Evolutionary conservation across 2,888 invertebrate species (phyloP).

Genomic region (Melanophora roralis): DNA sequence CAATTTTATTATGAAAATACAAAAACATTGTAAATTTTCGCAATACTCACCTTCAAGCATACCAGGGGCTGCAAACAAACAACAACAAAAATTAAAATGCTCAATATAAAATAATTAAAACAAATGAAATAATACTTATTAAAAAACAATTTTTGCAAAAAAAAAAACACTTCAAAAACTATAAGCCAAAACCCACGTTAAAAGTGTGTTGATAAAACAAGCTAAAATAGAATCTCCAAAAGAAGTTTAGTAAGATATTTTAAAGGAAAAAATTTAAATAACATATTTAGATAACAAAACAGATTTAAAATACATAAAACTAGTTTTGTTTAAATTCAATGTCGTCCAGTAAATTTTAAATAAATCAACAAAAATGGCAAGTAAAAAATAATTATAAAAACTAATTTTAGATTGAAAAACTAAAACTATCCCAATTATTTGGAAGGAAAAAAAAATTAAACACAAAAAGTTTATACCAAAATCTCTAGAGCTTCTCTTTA

Average conservation of each 20-base stretch:
- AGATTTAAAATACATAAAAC: slow-evolving; percentile 42
- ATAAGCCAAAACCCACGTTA: slow-evolving; percentile 17
- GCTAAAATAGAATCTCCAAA: slow-evolving; percentile 11
- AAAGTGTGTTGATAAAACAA: slow-evolving; percentile 43
- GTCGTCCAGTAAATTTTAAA: slow-evolving; percentile 70
- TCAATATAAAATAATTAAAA: slow-evolving; percentile 47
- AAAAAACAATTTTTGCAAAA: slow-evolving; percentile 38
- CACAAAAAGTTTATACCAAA: slow-evolving; percentile 31
- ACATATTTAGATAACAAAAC: slow-evolving; percentile 53
- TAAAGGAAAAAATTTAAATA: slow-evolving; percentile 21
- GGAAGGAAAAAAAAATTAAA: slow-evolving; percentile 12
- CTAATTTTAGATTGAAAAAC: slow-evolving; percentile 61
- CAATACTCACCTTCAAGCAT: slow-evolving; percentile 32
- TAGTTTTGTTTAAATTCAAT: slow-evolving; percentile 71
- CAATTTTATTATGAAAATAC: slow-evolving; percentile 27
- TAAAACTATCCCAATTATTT: slow-evolving; percentile 58
- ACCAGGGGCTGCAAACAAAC: slow-evolving; percentile 41
- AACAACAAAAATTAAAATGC: slow-evolving; percentile 47
- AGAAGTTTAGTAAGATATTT: slow-evolving; percentile 28
- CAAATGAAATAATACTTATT: slow-evolving; percentile 43
- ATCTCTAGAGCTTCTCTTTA: slow-evolving; percentile 54
- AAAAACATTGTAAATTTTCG: slow-evolving; percentile 6
- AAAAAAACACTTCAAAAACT: slow-evolving; percentile 18
- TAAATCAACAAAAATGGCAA: slow-evolving; percentile 63
- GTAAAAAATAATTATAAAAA: slow-evolving; percentile 60